Evolutionary conservation across 2,113 vertebrate species (phyloP).

Genomic region (Mobula hypostoma): DNA sequence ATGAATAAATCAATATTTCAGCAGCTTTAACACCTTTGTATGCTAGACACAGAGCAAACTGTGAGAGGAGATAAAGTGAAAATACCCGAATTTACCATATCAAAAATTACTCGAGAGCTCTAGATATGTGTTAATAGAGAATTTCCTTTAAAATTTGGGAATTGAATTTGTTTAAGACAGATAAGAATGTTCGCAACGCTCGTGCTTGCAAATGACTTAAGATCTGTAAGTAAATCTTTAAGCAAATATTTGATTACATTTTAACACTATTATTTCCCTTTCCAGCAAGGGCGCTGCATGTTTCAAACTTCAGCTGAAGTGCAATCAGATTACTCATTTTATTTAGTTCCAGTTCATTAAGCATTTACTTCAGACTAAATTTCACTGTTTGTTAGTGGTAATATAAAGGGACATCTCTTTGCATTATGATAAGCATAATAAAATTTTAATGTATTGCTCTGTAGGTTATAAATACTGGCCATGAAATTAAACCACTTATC

Average conservation of each 20-base stretch:
- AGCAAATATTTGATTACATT: background rate
- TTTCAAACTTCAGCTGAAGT: background rate
- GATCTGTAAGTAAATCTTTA: constrained; percentile 16
- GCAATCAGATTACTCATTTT: background rate
- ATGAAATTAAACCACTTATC: too few species aligned
- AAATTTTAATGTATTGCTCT: background rate
- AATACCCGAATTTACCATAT: background rate
- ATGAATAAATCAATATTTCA: constrained; percentile 27
- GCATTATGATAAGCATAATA: background rate
- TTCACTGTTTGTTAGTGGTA: background rate
- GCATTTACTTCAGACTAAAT: background rate
- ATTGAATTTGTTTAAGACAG: background rate
- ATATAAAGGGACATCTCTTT: background rate
- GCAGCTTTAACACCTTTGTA: background rate
- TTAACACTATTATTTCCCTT: background rate
- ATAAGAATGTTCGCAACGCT: background rate
- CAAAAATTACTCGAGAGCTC: background rate
- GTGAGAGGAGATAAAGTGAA: background rate
- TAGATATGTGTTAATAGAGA: too few species aligned
- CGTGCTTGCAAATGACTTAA: background rate
- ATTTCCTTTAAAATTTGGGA: background rate
- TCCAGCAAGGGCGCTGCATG: background rate
- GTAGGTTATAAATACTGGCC: background rate
- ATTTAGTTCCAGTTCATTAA: background rate
- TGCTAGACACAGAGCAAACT: constrained; percentile 7